Base-by-base conservation (phyloP, 1,140 invertebrate genomes). In the Teleopsis dalmanni region DNA sequence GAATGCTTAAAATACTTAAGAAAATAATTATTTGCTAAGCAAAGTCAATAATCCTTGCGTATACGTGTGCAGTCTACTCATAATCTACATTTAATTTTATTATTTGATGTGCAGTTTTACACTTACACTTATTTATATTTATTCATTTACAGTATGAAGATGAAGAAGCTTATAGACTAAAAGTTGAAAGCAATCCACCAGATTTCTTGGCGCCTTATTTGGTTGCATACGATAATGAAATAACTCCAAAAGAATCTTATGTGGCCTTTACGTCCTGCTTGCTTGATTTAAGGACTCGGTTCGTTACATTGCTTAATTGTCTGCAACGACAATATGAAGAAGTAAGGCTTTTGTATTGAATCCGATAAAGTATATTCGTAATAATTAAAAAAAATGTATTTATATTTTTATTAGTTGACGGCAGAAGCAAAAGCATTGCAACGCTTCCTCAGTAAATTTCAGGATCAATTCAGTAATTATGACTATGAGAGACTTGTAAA, bases 131-230 rank as follows among this genome's bases (percentile, higher is more conserved):
- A 13, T 35, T 19, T 7, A 16, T 42, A 26, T 42, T 42, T n/a
- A 26, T 26, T 41, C 13, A 26, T 26, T n/a, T 27, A 0, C 56
- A 77, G 74, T 69, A 70, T 46, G 60, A 71, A 36, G 57, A 63
- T 31, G 53, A 71, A 21, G 52, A 62, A 29, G 65, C 59, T n/a
- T 54, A 69, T 13, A 67, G 56, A 47, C 42, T 59, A 2, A 57
- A 64, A 46, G 56, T 74, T 18, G 49, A 66, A 3, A 65, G 59
- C 19, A 64, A 66, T 46, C 70, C 73, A 2, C 52, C 73, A 0
- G 75, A 82, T 56, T 77, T 76, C 48, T 56, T 82, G 13, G 68
- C 71, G n/a, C 78, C 79, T 0, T 81, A 81, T 57, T 53, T 82
- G 6, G 73, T 75, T 1, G 64, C 71, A 27, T 60, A 76, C 21